phyloP scores from a whole-genome alignment of 1,140 invertebrate species.

The Elymnias hypermnestra region DNA sequence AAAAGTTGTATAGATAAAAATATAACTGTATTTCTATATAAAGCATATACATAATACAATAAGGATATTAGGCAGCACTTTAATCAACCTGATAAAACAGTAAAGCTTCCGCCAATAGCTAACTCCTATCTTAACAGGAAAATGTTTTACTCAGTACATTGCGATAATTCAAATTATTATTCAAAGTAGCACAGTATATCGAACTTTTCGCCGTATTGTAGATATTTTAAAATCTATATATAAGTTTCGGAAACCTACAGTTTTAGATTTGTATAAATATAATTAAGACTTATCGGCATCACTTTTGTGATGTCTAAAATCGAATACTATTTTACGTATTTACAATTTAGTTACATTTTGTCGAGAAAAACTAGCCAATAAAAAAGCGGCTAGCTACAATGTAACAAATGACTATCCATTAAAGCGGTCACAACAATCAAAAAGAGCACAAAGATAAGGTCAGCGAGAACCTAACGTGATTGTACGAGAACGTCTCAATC shows the following conservation, averaged over 20 bases:
- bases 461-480: conserved; percentile 35
- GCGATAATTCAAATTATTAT: too few relatives aligned
- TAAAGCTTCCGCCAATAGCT: not conserved
- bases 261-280: too few relatives aligned
- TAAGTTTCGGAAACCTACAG: too few relatives aligned
- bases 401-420: not conserved
- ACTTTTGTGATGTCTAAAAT: too few relatives aligned
- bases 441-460: conserved; percentile 30
- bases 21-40: not conserved
- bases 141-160: too few relatives aligned
- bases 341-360: too few relatives aligned
- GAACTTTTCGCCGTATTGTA: not conserved
- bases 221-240: too few relatives aligned
- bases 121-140: not conserved
- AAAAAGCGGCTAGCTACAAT: too few relatives aligned
- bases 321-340: too few relatives aligned
- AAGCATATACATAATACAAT: not conserved
- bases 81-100: conserved; percentile 1
- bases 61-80: not conserved
- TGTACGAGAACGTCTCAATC: conserved; percentile 49
- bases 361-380: too few relatives aligned
- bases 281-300: too few relatives aligned
- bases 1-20: not conserved
- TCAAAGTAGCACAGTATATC: not conserved
- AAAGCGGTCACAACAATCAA: conserved; percentile 16